Conservation (phyloP, 2,888 invertebrate species). For the Sicus ferrugineus region DNA sequence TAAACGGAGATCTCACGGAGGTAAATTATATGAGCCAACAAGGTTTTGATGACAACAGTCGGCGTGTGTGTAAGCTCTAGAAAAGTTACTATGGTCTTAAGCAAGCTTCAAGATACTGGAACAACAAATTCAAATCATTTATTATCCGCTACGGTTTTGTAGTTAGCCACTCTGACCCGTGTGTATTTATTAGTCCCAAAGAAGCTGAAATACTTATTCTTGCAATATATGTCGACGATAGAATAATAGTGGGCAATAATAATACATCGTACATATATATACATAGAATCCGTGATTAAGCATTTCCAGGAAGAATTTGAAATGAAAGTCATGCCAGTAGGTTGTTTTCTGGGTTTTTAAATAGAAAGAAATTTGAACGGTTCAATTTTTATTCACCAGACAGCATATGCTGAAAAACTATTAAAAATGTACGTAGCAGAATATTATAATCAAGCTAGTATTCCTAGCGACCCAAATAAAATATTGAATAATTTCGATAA, state of each 20-base stretch:
- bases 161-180: no score
- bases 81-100: not conserved
- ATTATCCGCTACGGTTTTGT: not conserved
- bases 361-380: conserved; percentile 14
- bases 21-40: conserved; percentile 24
- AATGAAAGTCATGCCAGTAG: conserved; percentile 15
- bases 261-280: no score
- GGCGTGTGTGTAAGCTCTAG: not conserved
- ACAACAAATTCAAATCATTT: not conserved
- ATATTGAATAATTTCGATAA: no score
- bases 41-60: conserved; percentile 28
- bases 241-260: conserved; percentile 3
- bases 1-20: not conserved
- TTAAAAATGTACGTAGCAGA: not conserved
- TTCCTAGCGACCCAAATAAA: no score
- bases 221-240: conserved; percentile 23
- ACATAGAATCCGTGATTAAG: not conserved
- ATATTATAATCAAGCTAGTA: no score
- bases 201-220: not conserved
- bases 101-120: not conserved
- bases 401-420: conserved; percentile 23
- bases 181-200: no score
- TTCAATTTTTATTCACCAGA: conserved; percentile 18
- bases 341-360: conserved; percentile 30
- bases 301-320: conserved; percentile 27